Conservation (phyloP, 2,797 vertebrate species). For the Phalloptychus januarius region DNA sequence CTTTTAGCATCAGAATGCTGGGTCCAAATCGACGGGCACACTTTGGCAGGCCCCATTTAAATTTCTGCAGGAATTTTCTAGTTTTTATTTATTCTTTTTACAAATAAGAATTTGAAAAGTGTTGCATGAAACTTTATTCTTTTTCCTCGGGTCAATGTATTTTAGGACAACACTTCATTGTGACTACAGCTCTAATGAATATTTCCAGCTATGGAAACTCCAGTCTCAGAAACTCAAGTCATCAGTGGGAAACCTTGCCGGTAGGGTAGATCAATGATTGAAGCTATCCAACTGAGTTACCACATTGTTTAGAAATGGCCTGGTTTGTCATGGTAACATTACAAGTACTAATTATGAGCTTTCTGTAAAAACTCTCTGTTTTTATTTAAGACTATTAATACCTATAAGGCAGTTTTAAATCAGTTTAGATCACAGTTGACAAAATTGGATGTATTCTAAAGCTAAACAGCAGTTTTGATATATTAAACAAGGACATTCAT, state of each 20-base stretch:
- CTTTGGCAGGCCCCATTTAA: no score
- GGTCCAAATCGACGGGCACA: no score
- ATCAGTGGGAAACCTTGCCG: neutral
- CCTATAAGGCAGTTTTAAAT: neutral
- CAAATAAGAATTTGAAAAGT: neutral
- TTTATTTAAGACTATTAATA: neutral
- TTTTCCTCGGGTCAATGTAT: neutral
- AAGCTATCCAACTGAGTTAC: neutral
- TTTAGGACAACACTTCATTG: neutral
- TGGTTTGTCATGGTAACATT: neutral
- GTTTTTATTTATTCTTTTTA: neutral
- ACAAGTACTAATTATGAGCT: neutral
- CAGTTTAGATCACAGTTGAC: neutral
- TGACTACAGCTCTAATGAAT: neutral
- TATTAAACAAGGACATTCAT: neutral
- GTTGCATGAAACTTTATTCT: neutral
- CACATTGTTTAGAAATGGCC: neutral
- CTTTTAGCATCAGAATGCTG: no score
- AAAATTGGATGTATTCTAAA: neutral
- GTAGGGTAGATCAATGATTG: neutral
- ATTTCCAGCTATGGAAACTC: neutral
- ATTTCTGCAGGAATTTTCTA: no score
- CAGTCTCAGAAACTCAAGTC: neutral
- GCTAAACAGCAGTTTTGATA: neutral
- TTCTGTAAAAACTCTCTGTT: neutral